Evolutionary conservation across 2,797 vertebrate genomes (phyloP).

Genomic region (Halcyon badia): DNA sequence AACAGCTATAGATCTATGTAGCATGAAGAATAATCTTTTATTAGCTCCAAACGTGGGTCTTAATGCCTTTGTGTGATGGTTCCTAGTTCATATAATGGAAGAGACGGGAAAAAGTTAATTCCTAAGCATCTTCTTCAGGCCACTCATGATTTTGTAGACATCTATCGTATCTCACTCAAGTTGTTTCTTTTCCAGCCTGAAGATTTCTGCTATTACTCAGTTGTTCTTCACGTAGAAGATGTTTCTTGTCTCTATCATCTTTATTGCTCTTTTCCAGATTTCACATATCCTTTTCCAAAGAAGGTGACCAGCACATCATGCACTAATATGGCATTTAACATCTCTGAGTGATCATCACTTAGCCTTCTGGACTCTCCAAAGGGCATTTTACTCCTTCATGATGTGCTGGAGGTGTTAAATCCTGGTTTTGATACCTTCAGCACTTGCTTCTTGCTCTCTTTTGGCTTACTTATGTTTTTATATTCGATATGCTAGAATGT

Average conservation of each 20-base stretch:
- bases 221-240: neutral
- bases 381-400: neutral
- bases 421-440: neutral
- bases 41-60: neutral
- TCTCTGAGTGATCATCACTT: neutral
- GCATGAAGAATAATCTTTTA: neutral
- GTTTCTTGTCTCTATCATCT: neutral
- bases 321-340: neutral
- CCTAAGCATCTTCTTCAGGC: neutral
- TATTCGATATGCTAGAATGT: rapidly evolving
- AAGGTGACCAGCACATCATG: neutral
- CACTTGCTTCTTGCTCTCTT: neutral
- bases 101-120: neutral
- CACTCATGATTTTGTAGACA: neutral
- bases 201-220: neutral
- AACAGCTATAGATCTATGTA: neutral
- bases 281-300: neutral
- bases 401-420: neutral
- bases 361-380: neutral
- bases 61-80: neutral
- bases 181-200: neutral
- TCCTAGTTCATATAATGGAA: neutral
- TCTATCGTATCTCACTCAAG: neutral
- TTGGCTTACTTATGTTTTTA: neutral
- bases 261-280: neutral